These are phyloP conservation scores for Charina bottae DNA, from an alignment of 2,113 vertebrate species.

Conservation along the genomic window DNA sequence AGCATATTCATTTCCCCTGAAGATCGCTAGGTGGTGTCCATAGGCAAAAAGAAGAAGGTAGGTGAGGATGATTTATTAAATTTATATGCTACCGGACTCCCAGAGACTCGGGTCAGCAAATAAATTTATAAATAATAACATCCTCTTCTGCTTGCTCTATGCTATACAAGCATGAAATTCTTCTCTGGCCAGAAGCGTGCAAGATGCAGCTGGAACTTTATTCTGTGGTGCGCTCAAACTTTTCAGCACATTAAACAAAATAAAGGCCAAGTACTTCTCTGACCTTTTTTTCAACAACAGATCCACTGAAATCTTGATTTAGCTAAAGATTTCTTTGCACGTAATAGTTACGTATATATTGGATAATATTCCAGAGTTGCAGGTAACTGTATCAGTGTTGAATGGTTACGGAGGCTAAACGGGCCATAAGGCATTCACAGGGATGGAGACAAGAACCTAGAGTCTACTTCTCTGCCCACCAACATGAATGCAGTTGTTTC, in stretches of 20 bases:
- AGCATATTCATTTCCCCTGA: not conserved
- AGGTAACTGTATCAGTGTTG: not conserved
- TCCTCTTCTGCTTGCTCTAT: not conserved
- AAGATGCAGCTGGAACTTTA: not conserved
- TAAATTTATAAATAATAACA: not conserved
- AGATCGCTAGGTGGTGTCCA: not conserved
- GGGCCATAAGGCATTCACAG: not conserved
- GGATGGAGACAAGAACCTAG: not conserved
- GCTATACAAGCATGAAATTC: not conserved
- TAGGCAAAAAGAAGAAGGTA: not conserved
- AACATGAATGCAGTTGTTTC: not conserved
- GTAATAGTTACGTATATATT: not conserved
- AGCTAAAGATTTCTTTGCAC: not conserved
- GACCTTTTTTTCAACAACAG: not conserved
- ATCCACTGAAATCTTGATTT: not conserved
- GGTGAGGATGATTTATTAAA: not conserved
- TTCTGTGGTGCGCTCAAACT: not conserved
- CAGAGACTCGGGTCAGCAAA: not conserved
- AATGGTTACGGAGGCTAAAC: not conserved
- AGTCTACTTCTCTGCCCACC: not conserved
- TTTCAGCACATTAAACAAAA: not conserved
- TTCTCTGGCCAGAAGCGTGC: not conserved
- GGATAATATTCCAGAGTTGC: constrained; percentile 10
- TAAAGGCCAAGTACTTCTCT: not conserved
- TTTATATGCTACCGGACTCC: not conserved